These are phyloP conservation scores for Microcebus ravelobensis DNA, from an alignment of 2,113 vertebrate species.

Conservation along the genomic window DNA sequence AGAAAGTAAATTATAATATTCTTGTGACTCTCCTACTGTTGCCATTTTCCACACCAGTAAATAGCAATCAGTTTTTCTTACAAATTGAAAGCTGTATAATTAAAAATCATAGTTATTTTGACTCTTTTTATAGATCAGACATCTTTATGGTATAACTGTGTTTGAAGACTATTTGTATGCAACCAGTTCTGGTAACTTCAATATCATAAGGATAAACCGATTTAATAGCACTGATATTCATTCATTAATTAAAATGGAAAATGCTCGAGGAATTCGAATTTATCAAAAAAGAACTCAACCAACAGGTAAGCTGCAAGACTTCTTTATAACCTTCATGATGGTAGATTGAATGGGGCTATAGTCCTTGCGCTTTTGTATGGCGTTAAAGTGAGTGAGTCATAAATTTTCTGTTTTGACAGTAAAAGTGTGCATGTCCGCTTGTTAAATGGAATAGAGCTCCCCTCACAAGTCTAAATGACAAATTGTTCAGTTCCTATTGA, in stretches of 20 bases:
- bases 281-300: constrained; percentile 95
- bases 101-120: constrained; percentile 56
- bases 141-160: constrained; percentile 92
- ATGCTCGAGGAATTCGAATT: constrained; percentile 87
- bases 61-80: background rate
- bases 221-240: constrained; percentile 92
- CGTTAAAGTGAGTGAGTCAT: background rate
- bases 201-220: constrained; percentile 92
- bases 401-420: constrained; percentile 57
- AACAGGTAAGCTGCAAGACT: constrained; percentile 87
- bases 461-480: constrained; percentile 63
- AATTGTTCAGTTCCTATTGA: constrained; percentile 45
- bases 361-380: constrained; percentile 45
- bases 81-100: background rate
- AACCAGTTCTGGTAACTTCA: constrained; percentile 87
- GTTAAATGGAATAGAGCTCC: constrained; percentile 40
- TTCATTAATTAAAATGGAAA: constrained; percentile 87
- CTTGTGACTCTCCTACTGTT: background rate
- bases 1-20: constrained; percentile 11
- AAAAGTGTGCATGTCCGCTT: constrained; percentile 42
- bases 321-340: background rate
- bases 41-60: background rate
- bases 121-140: constrained; percentile 88
- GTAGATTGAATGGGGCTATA: background rate
- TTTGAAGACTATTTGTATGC: constrained; percentile 97